Base-by-base conservation (phyloP, 1,140 invertebrate genomes). In the Rhagoletis pomonella region DNA sequence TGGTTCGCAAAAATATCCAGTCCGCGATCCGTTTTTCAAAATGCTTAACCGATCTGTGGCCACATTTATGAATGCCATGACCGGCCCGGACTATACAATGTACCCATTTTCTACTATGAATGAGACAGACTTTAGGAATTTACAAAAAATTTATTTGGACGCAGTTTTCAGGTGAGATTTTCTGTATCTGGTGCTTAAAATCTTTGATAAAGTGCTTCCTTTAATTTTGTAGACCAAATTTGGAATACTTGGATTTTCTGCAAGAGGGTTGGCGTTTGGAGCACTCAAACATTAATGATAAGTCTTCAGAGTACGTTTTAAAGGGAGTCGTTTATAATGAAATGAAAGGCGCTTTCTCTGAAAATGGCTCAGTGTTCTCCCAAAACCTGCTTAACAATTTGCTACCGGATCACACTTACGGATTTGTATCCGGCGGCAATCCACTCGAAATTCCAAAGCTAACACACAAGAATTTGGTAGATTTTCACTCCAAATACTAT, bases 281-380 rank as follows among this genome's bases (percentile, higher is more conserved):
- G 91, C 96, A 98, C 93, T 93, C 94, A 12, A 95, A 98, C 90
- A 91, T 96, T 9, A 94, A 96, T 17, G 96, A 99, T 91, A 94
- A 94, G 88, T 94, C 94, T 0, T 97, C 97, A 0, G 95, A 96
- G 4, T 95, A 98, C 67, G 94, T 96, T 1, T 96, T 99, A 73
- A 99, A 99, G 94, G 98, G 98, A 14, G 97, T 99, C 10, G 98
- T 99, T 2, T 99, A 97, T 90, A 99, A 99, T 94, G 98, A 99
- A 94, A 99, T 99, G 98, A 99, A 99, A 93, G 98, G 98, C 5
- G 97, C 97, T 1, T 99, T 98, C 93, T 97, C 97, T 6, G 97
- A 98, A 91, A 97, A 98, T 88, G 95, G 97, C 69, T 95, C 95
- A n/a, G 93, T 98, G 47, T 97, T 98, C 91, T 94, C 94, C 5